Evolutionary conservation across 2,113 vertebrate species (phyloP).

Genomic region (Microtus montanus): DNA sequence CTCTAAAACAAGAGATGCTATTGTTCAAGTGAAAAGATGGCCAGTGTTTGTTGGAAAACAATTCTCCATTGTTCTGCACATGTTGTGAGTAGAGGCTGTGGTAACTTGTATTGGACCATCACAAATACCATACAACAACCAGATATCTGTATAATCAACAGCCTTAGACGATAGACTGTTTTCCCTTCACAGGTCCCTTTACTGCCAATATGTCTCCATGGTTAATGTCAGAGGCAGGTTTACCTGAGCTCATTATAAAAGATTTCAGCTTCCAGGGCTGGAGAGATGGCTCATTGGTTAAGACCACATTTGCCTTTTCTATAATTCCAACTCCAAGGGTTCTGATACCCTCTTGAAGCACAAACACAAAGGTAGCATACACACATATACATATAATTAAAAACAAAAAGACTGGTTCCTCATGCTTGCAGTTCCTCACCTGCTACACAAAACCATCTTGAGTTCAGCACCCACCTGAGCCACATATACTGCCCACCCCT

Average conservation of each 20-base stretch:
- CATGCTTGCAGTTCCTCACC: not conserved
- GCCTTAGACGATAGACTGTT: not conserved
- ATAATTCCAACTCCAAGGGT: not conserved
- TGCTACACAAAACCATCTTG: not conserved
- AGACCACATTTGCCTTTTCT: not conserved
- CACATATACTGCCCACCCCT: not conserved
- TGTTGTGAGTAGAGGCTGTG: not conserved
- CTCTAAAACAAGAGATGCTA: conserved; percentile 50
- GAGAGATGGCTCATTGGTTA: not conserved
- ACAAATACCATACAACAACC: not conserved
- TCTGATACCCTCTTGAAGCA: not conserved
- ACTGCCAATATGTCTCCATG: not conserved
- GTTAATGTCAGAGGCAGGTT: conserved; percentile 2
- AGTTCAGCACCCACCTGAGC: not conserved
- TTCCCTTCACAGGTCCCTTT: not conserved
- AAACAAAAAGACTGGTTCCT: not conserved
- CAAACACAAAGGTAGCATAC: not conserved
- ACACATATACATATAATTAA: not conserved
- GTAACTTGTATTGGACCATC: not conserved
- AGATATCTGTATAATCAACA: not conserved
- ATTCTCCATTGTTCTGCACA: not conserved
- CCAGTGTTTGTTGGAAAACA: not conserved
- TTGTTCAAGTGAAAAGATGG: conserved; percentile 6
- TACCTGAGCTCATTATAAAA: conserved; percentile 10
- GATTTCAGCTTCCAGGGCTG: not conserved